Evolutionary conservation across 2,888 invertebrate species (phyloP).

Genomic region (Alloplasta piceator): DNA sequence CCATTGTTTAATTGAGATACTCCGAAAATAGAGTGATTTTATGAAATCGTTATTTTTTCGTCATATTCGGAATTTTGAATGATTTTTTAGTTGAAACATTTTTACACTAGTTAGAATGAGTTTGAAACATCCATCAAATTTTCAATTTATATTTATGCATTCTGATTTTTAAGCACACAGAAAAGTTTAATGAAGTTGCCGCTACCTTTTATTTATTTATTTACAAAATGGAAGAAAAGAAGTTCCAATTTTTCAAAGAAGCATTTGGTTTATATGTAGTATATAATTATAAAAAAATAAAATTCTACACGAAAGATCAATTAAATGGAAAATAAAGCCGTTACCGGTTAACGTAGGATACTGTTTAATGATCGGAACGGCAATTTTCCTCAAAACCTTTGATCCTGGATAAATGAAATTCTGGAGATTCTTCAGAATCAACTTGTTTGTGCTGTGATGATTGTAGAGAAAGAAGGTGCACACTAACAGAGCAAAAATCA

Average conservation of each 20-base stretch:
- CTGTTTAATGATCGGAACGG: constrained; percentile 90
- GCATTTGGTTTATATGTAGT: no score
- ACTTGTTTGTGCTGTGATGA: constrained; percentile 87
- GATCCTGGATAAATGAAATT: constrained; percentile 93
- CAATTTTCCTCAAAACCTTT: constrained; percentile 88
- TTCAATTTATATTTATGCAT: no score
- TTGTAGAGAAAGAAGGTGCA: constrained; percentile 84
- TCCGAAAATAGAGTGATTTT: not conserved
- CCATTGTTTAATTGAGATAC: not conserved
- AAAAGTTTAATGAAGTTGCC: no score
- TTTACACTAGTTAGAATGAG: no score
- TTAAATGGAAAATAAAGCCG: constrained; percentile 48
- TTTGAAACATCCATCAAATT: no score
- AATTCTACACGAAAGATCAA: no score
- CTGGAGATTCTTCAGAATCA: constrained; percentile 89
- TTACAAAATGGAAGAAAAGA: no score
- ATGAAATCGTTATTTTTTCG: not conserved
- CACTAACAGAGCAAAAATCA: constrained; percentile 80
- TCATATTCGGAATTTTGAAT: not conserved
- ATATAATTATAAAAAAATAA: not conserved
- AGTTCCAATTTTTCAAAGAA: not conserved
- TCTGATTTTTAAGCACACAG: no score
- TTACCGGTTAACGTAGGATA: constrained; percentile 91
- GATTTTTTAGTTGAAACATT: no score
- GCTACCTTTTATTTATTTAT: no score